Percentiles rank a stretch among this genome's conserved stretches.
phyloP scores from a whole-genome alignment of 2,888 invertebrate genomes.

The Chironomus tentans region DNA sequence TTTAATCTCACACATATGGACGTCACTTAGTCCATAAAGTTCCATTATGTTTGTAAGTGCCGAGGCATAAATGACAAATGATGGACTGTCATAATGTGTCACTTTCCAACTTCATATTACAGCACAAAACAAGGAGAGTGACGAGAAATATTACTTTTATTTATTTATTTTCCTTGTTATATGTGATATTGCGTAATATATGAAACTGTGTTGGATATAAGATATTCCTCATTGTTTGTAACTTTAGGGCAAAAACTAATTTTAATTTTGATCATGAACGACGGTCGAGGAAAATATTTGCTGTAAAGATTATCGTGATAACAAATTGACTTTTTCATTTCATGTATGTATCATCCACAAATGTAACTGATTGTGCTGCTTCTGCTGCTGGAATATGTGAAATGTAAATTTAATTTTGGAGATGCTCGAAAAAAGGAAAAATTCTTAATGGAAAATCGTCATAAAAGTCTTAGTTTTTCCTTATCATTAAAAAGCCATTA shows the following conservation, averaged over 20 bases:
- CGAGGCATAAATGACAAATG: conserved; percentile 11
- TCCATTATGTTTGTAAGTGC: neutral
- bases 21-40: neutral
- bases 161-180: neutral
- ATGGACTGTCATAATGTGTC: conserved; percentile 11
- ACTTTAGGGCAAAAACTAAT: conserved; percentile 8
- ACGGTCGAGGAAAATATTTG: neutral
- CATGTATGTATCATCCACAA: too few species aligned
- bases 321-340: neutral
- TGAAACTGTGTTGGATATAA: too few species aligned
- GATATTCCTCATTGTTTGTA: neutral
- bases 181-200: neutral
- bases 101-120: neutral
- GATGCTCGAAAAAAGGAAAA: neutral
- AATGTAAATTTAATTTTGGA: too few species aligned
- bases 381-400: neutral
- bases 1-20: neutral
- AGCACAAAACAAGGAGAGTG: neutral
- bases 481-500: conserved; percentile 7
- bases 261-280: conserved; percentile 10
- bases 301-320: neutral
- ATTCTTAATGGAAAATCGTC: neutral
- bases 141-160: neutral
- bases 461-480: neutral
- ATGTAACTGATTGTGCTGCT: neutral